Evolutionary conservation across 2,888 invertebrate species (phyloP).

Genomic region (Matsumyia berberina): DNA sequence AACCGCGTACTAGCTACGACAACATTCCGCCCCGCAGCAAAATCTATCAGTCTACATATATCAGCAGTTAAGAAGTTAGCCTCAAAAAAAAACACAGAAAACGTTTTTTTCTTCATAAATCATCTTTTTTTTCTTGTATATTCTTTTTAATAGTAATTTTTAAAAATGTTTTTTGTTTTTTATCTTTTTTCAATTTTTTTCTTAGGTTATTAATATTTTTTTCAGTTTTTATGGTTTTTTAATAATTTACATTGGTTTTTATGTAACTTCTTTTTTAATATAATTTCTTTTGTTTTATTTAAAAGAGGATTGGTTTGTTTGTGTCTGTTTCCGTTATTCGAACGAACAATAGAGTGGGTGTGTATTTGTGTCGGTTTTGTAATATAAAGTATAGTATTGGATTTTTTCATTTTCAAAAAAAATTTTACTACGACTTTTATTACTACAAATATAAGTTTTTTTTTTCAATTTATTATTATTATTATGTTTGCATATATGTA

Average conservation of each 20-base stretch:
- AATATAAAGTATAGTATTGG: conserved; percentile 57
- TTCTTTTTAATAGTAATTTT: conserved; percentile 75
- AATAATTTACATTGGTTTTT: conserved; percentile 77
- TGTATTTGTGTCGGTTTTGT: conserved; percentile 36
- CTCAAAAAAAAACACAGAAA: conserved; percentile 5
- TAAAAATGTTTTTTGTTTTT: conserved; percentile 72
- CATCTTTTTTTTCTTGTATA: conserved; percentile 73
- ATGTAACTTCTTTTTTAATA: conserved; percentile 69
- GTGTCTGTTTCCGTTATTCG: conserved; percentile 44
- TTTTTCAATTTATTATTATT: conserved; percentile 66
- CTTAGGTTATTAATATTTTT: conserved; percentile 73
- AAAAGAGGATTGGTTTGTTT: conserved; percentile 49
- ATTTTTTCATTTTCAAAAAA: conserved; percentile 54
- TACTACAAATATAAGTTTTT: conserved; percentile 73
- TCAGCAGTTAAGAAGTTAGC: no score
- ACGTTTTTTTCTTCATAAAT: conserved; percentile 71
- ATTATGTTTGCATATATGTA: conserved; percentile 74
- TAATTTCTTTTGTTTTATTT: conserved; percentile 59
- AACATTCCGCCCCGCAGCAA: no score
- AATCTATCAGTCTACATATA: no score
- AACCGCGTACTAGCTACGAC: no score
- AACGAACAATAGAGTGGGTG: conserved; percentile 54
- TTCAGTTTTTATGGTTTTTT: conserved; percentile 58
- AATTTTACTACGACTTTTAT: conserved; percentile 65
- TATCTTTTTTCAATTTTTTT: conserved; percentile 59